Conservation (phyloP, 2,113 vertebrate genomes). For the Nyctibius bracteatus region DNA sequence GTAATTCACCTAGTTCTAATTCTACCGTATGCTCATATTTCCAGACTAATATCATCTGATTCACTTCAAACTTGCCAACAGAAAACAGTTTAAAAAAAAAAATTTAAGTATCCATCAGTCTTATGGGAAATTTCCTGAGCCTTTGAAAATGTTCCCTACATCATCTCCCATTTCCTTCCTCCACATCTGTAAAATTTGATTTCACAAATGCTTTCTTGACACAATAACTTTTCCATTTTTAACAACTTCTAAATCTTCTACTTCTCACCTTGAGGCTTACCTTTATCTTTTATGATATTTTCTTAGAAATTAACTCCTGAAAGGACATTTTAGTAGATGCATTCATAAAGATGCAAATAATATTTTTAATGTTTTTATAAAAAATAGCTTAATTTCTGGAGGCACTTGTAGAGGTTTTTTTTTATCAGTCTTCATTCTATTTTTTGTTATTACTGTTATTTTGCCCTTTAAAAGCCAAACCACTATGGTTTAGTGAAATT, state of each 20-base stretch:
- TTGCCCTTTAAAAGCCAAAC: background rate
- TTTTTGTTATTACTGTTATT: background rate
- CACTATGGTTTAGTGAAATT: background rate
- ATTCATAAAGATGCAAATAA: background rate
- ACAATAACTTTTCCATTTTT: background rate
- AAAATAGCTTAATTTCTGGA: background rate
- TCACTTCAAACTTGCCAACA: background rate
- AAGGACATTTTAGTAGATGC: background rate
- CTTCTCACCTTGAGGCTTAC: background rate
- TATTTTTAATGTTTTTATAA: background rate
- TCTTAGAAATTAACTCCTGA: background rate
- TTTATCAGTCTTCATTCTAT: background rate
- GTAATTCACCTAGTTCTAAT: background rate
- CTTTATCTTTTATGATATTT: background rate
- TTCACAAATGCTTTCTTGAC: background rate
- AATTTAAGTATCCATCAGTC: background rate
- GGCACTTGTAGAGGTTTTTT: background rate
- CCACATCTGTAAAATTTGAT: background rate
- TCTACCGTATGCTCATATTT: background rate
- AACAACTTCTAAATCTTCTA: background rate
- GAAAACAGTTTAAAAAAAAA: background rate
- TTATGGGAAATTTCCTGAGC: background rate
- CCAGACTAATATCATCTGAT: background rate
- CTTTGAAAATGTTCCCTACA: slow-evolving; percentile 22
- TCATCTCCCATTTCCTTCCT: background rate